Base-by-base conservation (phyloP, 2,888 invertebrate genomes). In the Gasteruption jaculator region DNA sequence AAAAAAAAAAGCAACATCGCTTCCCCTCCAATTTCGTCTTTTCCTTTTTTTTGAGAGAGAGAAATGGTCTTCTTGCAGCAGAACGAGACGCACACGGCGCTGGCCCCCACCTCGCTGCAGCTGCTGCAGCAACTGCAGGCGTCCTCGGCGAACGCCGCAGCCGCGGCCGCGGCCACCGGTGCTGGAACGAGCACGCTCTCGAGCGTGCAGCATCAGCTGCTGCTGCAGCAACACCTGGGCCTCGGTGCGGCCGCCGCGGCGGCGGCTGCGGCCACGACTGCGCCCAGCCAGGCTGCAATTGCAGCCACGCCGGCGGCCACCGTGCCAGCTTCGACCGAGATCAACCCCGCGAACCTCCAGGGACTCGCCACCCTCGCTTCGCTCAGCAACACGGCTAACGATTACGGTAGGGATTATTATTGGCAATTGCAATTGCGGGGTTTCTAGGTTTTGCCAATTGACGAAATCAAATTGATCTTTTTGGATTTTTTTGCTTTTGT, bases 341-440 rank as follows among this genome's bases (percentile, higher is more conserved):
- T 78, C 49, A 76, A 71, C 50, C 72, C 76, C 10, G 71, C 78
- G 18, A 79, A 78, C 59, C 70, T 80, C 34, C 79, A 78, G 56
- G 74, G 76, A 45, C 76, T 86, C 42, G 85, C 86, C 37, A 81
- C 85, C 22, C 76, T 85, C 39, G 69, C 62, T 52, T 63, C 68
- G 51, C 57, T 67, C 53, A 62, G 71, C 56, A 65, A 72, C 56
- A 62, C 63, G 38, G 66, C 68, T 48, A 61, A 65, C 67, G 70
- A 69, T 61, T 69, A 70, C 57, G 69, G 68, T 69, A 49, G 57
- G 61, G 58, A 52, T 54, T 54, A 39, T 45, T 24, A 37, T 35
- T n/a, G n/a, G n/a, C n/a, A n/a, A n/a, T n/a, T n/a, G n/a, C n/a
- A n/a, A n/a, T n/a, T n/a, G n/a, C n/a, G n/a, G n/a, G n/a, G n/a